Evolutionary conservation across 2,797 vertebrate species (phyloP).

Genomic region (Pantherophis alleghaniensis): DNA sequence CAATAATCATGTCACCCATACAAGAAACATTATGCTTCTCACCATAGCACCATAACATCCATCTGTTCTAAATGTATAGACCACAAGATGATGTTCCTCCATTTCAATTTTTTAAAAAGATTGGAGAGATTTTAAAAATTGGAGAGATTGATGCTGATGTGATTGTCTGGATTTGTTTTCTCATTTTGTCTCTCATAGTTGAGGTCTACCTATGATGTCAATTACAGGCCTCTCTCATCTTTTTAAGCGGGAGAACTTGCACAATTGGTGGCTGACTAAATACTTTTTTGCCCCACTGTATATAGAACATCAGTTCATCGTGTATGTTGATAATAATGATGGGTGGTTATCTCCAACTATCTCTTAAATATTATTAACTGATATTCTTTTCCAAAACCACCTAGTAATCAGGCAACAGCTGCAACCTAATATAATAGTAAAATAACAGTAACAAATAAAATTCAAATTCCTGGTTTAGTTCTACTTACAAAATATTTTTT

Average conservation of each 20-base stretch:
- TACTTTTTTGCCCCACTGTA: too few species aligned
- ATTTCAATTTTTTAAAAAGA: background rate
- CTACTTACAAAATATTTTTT: background rate
- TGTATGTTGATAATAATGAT: background rate
- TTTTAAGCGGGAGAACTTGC: too few species aligned
- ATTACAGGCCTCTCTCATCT: too few species aligned
- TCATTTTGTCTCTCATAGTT: too few species aligned
- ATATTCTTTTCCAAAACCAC: slow-evolving; percentile 47
- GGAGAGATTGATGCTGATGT: too few species aligned
- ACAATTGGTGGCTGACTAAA: too few species aligned
- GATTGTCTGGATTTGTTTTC: too few species aligned
- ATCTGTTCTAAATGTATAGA: background rate
- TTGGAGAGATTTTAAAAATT: background rate
- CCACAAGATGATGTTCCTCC: background rate
- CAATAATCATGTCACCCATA: background rate
- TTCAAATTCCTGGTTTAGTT: slow-evolving; percentile 54
- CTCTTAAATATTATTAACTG: slow-evolving; percentile 48
- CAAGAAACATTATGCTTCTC: background rate
- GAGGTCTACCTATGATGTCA: too few species aligned
- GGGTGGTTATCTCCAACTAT: slow-evolving; percentile 49
- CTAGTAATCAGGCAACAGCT: slow-evolving; percentile 39
- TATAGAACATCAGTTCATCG: background rate
- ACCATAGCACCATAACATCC: background rate
- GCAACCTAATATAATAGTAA: slow-evolving; percentile 38
- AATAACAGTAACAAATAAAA: slow-evolving; percentile 47